A percentile compares a stretch with the other conserved stretches of the same genome.
Evolutionary conservation across 2,888 invertebrate species (phyloP).

Genomic region (Endotricha flammealis): DNA sequence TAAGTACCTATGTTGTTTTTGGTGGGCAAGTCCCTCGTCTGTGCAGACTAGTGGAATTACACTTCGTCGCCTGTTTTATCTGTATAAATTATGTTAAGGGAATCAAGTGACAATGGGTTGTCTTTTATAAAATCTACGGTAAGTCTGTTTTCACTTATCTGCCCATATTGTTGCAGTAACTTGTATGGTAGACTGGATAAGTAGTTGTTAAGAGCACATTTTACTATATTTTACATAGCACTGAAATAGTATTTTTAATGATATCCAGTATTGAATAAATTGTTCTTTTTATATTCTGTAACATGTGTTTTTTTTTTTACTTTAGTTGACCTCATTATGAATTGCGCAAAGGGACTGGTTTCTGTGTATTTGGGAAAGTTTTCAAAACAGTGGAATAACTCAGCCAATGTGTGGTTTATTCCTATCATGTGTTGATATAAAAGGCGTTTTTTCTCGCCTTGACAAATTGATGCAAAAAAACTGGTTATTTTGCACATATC

Average conservation of each 20-base stretch:
- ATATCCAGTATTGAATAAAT: slow-evolving; percentile 51
- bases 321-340: slow-evolving; percentile 11
- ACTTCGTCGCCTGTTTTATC: background rate
- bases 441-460: no score
- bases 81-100: background rate
- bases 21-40: no score
- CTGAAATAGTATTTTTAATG: slow-evolving; percentile 45
- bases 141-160: slow-evolving; percentile 6
- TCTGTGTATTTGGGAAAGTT: no score
- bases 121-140: slow-evolving; percentile 1
- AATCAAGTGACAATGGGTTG: background rate
- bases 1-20: no score
- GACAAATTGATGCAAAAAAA: no score
- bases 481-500: no score
- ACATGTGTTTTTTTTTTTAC: slow-evolving; percentile 24
- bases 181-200: slow-evolving; percentile 4
- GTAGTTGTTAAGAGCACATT: slow-evolving; percentile 32
- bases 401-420: no score
- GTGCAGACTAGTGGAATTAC: no score
- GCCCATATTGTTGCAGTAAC: slow-evolving; percentile 9
- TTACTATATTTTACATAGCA: slow-evolving; percentile 43
- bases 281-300: slow-evolving; percentile 37
- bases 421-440: background rate
- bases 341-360: no score
- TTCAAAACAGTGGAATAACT: no score